Evolutionary conservation across 2,113 vertebrate species (phyloP), one percentile per base, ranked within the genome.

Genomic region (Grantiella picta): DNA sequence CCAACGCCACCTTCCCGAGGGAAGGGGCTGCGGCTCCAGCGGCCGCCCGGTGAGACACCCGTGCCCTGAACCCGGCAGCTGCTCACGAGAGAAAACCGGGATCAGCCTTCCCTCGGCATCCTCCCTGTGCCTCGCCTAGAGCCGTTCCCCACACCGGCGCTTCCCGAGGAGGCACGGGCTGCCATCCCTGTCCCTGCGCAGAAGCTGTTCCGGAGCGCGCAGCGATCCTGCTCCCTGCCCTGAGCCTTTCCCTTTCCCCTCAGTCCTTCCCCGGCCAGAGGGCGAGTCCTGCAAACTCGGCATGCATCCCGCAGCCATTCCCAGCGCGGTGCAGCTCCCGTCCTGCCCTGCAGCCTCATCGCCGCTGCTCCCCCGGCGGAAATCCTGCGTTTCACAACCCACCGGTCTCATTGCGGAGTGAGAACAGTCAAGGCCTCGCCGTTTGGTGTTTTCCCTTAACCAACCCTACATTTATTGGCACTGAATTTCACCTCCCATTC

Each of bases 211-310:
- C 16, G 13, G 15, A 5, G 4, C n/a, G 4, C 4, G 12, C 27
- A 22, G 17, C 42, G 29, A 17, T 35, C 9, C 36, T 3, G 16
- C 2, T 10, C 10, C 28, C 42, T 22, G 27, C 36, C 19, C 52
- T 2, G 5, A 17, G 17, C 61, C 36, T 16, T 11, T 24, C 7
- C 57, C 3, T 7, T 6, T 29, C 12, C 59, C 8, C 5, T 1
- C 9, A 5, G n/a, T 2, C 40, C 56, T 13, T 15, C 22, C 23
- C 5, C 15, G 2, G 36, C 1, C 1, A 0, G 28, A 53, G 20
- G 17, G 15, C 0, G 8, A 22, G 27, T 6, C 2, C 44, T 0
- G 15, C 44, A 0, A 0, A 0, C 56, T 4, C 8, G 0, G 54
- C 40, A 4, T 2, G 4, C 4, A 1, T 21, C 8, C 1, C 59